Conservation (phyloP, 64 coral and sea anemone species). For the Dendronephthya gigantea region DNA sequence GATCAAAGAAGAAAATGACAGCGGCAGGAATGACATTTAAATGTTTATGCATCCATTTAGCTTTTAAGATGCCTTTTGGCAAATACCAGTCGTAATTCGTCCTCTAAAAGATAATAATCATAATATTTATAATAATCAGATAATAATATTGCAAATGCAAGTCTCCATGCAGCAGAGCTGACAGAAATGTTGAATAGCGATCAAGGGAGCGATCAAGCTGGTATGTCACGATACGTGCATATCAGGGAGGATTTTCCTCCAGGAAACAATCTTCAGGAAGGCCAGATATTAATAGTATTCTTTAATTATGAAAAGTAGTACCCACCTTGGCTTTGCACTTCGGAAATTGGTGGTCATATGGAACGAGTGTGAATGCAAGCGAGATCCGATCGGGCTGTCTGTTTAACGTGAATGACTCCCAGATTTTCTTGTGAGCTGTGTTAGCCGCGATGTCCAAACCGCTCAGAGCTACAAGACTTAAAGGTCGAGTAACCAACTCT, state of each 20-base stretch:
- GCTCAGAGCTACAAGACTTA: slow-evolving; percentile 78
- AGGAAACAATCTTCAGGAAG: too few relatives aligned
- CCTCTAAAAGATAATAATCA: slow-evolving; percentile 32
- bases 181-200: neutral
- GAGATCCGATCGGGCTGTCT: slow-evolving; percentile 68
- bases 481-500: slow-evolving; percentile 76
- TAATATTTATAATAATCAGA: neutral
- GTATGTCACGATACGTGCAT: too few relatives aligned
- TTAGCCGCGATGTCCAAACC: slow-evolving; percentile 64
- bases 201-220: neutral
- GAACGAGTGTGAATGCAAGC: slow-evolving; percentile 58
- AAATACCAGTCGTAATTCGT: slow-evolving; percentile 93
- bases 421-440: slow-evolving; percentile 76
- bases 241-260: too few relatives aligned
- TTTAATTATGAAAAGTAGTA: too few relatives aligned
- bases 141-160: too few relatives aligned
- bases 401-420: slow-evolving; percentile 91
- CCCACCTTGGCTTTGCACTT: slow-evolving; percentile 86
- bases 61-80: slow-evolving; percentile 82
- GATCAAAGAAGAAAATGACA: slow-evolving; percentile 86
- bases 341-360: slow-evolving; percentile 72
- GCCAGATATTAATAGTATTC: too few relatives aligned
- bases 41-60: slow-evolving; percentile 97
- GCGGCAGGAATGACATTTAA: slow-evolving; percentile 62
- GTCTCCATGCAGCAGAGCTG: neutral